Percentiles rank a stretch among this genome's conserved stretches.
Conservation (phyloP, 2,888 invertebrate species). For the Alentia gelatinosa region DNA sequence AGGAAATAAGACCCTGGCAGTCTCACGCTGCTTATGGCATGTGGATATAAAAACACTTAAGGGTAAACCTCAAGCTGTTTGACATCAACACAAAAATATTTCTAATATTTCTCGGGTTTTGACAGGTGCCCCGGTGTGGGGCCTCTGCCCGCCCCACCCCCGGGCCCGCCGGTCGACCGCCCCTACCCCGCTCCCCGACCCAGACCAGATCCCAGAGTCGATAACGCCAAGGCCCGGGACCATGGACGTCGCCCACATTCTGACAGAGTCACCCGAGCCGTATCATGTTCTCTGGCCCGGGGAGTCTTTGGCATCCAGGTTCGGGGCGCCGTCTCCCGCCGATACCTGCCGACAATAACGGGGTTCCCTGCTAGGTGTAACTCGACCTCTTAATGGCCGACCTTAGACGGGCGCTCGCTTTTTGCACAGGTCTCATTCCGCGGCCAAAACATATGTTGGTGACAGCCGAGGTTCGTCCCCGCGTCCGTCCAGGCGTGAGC, state of each 20-base stretch:
- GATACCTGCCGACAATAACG: slow-evolving; percentile 1
- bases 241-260: background rate
- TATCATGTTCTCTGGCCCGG: slow-evolving; percentile 12
- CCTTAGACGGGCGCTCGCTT: background rate
- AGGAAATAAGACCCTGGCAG: background rate
- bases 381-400: background rate
- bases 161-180: background rate
- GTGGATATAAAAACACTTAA: background rate
- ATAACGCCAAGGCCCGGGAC: background rate
- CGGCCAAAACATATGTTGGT: slow-evolving; percentile 37
- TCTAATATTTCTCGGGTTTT: background rate
- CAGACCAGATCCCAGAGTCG: background rate
- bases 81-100: slow-evolving; percentile 18
- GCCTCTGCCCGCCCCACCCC: no score
- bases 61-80: background rate
- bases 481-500: background rate
- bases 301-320: slow-evolving; percentile 1
- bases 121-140: slow-evolving; percentile 21
- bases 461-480: background rate
- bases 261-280: slow-evolving; percentile 8
- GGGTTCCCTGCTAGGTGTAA: background rate
- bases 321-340: background rate
- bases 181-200: background rate
- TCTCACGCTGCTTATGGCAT: background rate
- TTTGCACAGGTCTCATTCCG: background rate